Percentiles rank a stretch among this genome's conserved stretches.
phyloP scores from a whole-genome alignment of 2,113 vertebrate species.

The Excalfactoria chinensis region DNA sequence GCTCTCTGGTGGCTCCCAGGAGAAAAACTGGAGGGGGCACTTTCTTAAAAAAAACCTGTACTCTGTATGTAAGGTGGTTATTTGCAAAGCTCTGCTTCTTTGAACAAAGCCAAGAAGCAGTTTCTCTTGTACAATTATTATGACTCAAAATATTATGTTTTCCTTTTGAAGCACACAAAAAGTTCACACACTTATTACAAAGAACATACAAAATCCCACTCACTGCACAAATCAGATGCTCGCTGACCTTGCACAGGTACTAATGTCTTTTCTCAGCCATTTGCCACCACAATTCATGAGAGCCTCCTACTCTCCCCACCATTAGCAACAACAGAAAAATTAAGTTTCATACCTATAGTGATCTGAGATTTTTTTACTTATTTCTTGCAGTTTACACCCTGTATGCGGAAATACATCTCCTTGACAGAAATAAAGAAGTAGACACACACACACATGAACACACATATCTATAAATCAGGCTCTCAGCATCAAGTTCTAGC shows the following conservation, averaged over 20 bases:
- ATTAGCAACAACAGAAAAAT: background rate
- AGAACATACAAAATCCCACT: background rate
- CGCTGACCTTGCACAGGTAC: background rate
- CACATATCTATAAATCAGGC: too few species aligned
- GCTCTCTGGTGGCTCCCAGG: slow-evolving; percentile 39
- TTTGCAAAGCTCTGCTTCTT: background rate
- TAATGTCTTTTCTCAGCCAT: background rate
- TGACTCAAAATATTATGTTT: background rate
- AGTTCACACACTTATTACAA: background rate
- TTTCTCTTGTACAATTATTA: background rate
- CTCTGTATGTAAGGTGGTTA: background rate
- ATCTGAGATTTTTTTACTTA: background rate
- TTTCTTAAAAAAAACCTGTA: background rate
- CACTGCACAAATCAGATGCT: background rate
- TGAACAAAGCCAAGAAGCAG: background rate
- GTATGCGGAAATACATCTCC: background rate
- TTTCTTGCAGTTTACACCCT: background rate
- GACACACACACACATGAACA: too few species aligned
- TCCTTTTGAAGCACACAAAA: background rate
- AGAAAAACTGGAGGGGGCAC: background rate
- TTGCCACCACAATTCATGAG: background rate
- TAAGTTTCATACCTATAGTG: background rate
- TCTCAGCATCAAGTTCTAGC: too few species aligned
- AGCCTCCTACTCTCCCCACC: background rate
- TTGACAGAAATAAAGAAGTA: background rate